phyloP scores from a whole-genome alignment of 1,140 invertebrate genomes.

The Procambarus virginalis region DNA sequence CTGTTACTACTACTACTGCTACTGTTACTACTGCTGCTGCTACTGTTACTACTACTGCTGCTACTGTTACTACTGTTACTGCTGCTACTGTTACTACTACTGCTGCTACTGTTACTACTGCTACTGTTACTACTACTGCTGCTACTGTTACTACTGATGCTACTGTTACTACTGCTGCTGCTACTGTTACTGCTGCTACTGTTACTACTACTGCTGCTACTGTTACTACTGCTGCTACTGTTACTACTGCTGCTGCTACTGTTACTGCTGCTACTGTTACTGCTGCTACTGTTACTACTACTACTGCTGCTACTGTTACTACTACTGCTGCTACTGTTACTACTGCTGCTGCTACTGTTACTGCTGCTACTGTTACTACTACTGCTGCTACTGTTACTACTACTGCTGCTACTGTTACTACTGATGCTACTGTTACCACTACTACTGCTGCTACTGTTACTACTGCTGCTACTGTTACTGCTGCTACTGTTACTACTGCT shows the following conservation, averaged over 20 bases:
- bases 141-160: not conserved
- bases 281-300: no score
- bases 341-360: not conserved
- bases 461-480: no score
- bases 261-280: no score
- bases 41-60: conserved; percentile 64
- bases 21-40: not conserved
- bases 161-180: not conserved
- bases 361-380: no score
- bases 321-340: no score
- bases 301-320: conserved; percentile 58
- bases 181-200: conserved; percentile 17
- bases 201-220: conserved; percentile 30
- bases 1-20: not conserved
- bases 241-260: conserved; percentile 43
- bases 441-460: no score
- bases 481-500: no score
- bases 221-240: conserved; percentile 15
- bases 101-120: conserved; percentile 7
- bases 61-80: conserved; percentile 62
- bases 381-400: no score
- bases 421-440: no score
- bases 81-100: not conserved
- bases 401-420: not conserved
- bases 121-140: not conserved